A percentile compares a stretch with the other conserved stretches of the same genome.
These are phyloP conservation scores for Pelosia muscerda DNA, from an alignment of 2,888 invertebrate species.

Conservation along the genomic window DNA sequence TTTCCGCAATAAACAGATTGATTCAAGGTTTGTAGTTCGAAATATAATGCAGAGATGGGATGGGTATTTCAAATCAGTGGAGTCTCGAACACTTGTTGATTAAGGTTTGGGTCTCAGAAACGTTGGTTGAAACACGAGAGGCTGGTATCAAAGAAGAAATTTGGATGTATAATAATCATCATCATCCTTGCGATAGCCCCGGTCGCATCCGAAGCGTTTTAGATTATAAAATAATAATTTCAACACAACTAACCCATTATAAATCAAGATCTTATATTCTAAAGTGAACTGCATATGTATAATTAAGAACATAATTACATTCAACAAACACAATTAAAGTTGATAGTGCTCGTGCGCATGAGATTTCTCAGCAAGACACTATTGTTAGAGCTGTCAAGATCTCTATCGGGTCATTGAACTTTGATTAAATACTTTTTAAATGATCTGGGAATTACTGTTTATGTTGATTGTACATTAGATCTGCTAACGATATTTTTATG, in stretches of 20 bases:
- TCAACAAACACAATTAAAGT: constrained; percentile 32
- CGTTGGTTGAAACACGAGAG: too few species aligned
- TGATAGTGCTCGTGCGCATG: constrained; percentile 27
- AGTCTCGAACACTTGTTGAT: too few species aligned
- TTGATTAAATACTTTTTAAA: constrained; percentile 26
- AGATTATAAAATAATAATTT: too few species aligned
- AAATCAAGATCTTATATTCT: neutral
- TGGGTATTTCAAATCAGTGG: too few species aligned
- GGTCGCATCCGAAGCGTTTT: too few species aligned
- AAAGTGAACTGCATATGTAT: constrained; percentile 8
- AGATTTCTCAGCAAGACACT: constrained; percentile 18
- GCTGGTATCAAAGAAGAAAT: too few species aligned
- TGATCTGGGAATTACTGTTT: constrained; percentile 17
- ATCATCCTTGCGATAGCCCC: too few species aligned
- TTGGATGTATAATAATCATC: too few species aligned
- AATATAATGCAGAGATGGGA: too few species aligned
- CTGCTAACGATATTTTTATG: neutral
- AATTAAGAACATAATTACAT: constrained; percentile 41
- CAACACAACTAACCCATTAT: neutral
- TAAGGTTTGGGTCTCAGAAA: too few species aligned
- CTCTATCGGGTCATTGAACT: constrained; percentile 38
- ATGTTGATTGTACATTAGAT: neutral
- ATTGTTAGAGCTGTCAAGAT: constrained; percentile 29
- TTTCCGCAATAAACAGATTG: too few species aligned
- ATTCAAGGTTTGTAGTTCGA: too few species aligned